These are phyloP conservation scores for Laodelphax striatellus DNA, from an alignment of 1,140 invertebrate genomes.

Conservation along the genomic window DNA sequence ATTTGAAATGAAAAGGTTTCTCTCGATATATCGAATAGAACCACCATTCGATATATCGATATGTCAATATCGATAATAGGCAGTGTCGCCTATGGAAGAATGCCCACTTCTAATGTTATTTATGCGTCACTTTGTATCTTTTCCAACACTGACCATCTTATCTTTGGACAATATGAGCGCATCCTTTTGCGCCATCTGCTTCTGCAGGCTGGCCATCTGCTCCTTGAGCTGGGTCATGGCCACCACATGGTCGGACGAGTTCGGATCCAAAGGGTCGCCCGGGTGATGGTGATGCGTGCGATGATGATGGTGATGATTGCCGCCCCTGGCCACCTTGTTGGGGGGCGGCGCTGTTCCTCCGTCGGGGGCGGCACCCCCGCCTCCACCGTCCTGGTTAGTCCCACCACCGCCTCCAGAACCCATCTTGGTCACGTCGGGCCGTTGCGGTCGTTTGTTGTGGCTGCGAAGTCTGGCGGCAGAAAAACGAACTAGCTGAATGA, in stretches of 20 bases:
- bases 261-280: slow-evolving; percentile 51
- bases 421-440: slow-evolving; percentile 33
- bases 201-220: slow-evolving; percentile 85
- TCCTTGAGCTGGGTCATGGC: slow-evolving; percentile 89
- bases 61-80: too few relatives aligned
- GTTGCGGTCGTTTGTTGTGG: slow-evolving; percentile 36
- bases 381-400: neutral
- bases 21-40: too few relatives aligned
- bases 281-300: slow-evolving; percentile 15
- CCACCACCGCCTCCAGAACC: neutral
- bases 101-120: too few relatives aligned
- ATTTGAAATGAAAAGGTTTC: too few relatives aligned
- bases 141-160: slow-evolving; percentile 54
- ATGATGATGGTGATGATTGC: slow-evolving; percentile 4
- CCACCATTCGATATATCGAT: too few relatives aligned
- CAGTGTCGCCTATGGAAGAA: too few relatives aligned
- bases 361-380: slow-evolving; percentile 5
- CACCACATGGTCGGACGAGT: slow-evolving; percentile 85
- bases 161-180: slow-evolving; percentile 78
- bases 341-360: slow-evolving; percentile 23
- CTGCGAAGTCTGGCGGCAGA: slow-evolving; percentile 13
- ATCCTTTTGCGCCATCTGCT: slow-evolving; percentile 76
- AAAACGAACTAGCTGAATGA: neutral
- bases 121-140: too few relatives aligned
- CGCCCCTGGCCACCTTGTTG: slow-evolving; percentile 34